These are phyloP conservation scores for Laterallus jamaicensis DNA, from an alignment of 2,113 vertebrate genomes.

Conservation along the genomic window DNA sequence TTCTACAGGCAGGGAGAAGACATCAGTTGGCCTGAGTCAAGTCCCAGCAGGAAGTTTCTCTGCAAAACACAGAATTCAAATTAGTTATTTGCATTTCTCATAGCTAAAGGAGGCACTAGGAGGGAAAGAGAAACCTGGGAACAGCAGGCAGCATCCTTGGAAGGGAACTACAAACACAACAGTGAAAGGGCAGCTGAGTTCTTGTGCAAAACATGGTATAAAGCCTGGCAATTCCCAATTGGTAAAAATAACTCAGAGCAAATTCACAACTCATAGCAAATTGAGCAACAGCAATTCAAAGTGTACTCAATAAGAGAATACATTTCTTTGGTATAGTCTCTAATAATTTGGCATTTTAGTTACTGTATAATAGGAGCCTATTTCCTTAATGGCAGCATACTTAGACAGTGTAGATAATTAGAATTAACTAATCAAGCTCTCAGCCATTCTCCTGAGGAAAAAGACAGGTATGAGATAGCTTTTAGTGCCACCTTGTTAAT, in stretches of 20 bases:
- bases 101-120: not conserved
- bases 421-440: not conserved
- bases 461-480: not conserved
- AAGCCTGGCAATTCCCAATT: conserved; percentile 9
- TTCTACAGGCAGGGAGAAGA: not conserved
- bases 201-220: not conserved
- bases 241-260: conserved; percentile 26
- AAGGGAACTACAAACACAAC: not conserved
- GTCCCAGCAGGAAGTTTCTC: not conserved
- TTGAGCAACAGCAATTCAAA: not conserved
- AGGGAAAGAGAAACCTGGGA: conserved; percentile 2
- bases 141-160: conserved; percentile 13
- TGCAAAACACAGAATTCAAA: conserved; percentile 14
- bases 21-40: not conserved
- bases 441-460: not conserved
- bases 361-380: not conserved
- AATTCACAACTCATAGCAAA: not conserved
- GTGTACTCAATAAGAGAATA: not conserved
- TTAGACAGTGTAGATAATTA: not conserved
- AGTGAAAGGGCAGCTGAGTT: not conserved
- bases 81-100: not conserved
- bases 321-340: not conserved
- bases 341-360: not conserved
- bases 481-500: not conserved
- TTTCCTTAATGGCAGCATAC: not conserved